phyloP scores from a whole-genome alignment of 1,140 invertebrate genomes.

The Ectropis grisescens region DNA sequence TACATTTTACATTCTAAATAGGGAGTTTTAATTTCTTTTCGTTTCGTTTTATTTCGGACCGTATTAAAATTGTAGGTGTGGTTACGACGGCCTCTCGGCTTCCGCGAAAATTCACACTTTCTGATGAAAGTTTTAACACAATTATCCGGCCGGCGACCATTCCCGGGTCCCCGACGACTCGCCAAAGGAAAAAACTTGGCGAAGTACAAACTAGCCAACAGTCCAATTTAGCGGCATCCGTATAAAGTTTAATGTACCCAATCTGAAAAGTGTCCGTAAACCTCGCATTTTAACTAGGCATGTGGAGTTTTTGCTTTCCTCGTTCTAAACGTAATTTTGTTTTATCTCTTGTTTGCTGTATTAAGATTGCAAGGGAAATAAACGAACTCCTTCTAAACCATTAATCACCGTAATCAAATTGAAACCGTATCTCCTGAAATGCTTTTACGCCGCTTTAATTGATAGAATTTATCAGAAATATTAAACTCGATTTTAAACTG shows the following conservation, averaged over 20 bases:
- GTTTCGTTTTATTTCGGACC: slow-evolving; percentile 33
- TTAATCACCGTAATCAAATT: no score
- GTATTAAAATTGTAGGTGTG: slow-evolving; percentile 51
- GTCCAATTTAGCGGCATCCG: slow-evolving; percentile 58
- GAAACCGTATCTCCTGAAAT: no score
- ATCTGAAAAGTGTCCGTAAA: slow-evolving; percentile 48
- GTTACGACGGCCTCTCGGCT: slow-evolving; percentile 32
- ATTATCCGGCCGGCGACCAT: slow-evolving; percentile 55
- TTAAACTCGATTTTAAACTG: no score
- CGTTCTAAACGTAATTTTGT: no score
- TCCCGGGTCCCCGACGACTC: slow-evolving; percentile 40
- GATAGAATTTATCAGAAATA: no score
- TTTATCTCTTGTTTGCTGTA: no score
- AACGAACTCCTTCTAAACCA: no score
- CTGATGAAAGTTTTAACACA: slow-evolving; percentile 65
- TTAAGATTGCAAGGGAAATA: no score
- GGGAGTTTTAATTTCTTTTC: not conserved
- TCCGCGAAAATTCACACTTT: slow-evolving; percentile 58
- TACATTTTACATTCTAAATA: no score
- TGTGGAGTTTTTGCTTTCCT: slow-evolving; percentile 1
- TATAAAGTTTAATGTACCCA: slow-evolving; percentile 65
- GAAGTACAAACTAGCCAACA: slow-evolving; percentile 63
- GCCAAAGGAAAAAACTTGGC: slow-evolving; percentile 58
- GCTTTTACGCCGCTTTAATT: no score
- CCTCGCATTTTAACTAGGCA: slow-evolving; percentile 41